Evolutionary conservation across 2,888 invertebrate genomes (phyloP).

Genomic region (Fabriciana adippe): DNA sequence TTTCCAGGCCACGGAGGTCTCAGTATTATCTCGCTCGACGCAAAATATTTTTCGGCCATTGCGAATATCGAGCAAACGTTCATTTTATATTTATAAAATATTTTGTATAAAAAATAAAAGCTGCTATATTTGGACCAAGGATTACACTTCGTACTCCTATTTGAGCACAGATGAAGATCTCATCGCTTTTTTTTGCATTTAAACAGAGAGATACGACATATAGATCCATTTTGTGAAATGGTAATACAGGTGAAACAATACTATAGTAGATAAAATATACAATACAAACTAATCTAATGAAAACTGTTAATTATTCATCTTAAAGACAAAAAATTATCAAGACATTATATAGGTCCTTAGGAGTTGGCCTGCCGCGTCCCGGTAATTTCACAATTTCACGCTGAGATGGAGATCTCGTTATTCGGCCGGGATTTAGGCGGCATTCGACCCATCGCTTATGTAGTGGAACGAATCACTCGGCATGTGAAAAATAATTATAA

Average conservation of each 20-base stretch:
- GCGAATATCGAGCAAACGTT: conserved; percentile 40
- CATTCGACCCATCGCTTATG: conserved; percentile 69
- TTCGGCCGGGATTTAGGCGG: conserved; percentile 63
- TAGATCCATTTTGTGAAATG: too few species aligned
- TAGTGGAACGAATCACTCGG: conserved; percentile 70
- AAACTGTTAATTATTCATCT: conserved; percentile 17
- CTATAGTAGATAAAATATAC: not conserved
- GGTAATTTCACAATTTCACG: conserved; percentile 80
- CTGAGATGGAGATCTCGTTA: conserved; percentile 73
- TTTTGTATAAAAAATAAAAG: not conserved
- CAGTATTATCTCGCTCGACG: conserved; percentile 62
- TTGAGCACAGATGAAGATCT: too few species aligned
- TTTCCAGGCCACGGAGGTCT: conserved; percentile 60
- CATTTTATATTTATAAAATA: conserved; percentile 2
- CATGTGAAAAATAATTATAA: conserved; percentile 77
- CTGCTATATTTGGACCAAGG: not conserved
- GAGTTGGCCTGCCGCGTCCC: conserved; percentile 54
- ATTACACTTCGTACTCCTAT: not conserved
- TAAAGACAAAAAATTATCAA: conserved; percentile 39
- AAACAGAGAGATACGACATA: too few species aligned
- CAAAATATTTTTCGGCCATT: conserved; percentile 53
- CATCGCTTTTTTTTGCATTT: too few species aligned
- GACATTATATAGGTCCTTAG: conserved; percentile 43
- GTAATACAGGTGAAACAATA: not conserved
- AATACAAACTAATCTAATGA: not conserved